A percentile compares a stretch with the other conserved stretches of the same genome.
Evolutionary conservation across 2,797 vertebrate species (phyloP).

Genomic region (Peromyscus nudipes): DNA sequence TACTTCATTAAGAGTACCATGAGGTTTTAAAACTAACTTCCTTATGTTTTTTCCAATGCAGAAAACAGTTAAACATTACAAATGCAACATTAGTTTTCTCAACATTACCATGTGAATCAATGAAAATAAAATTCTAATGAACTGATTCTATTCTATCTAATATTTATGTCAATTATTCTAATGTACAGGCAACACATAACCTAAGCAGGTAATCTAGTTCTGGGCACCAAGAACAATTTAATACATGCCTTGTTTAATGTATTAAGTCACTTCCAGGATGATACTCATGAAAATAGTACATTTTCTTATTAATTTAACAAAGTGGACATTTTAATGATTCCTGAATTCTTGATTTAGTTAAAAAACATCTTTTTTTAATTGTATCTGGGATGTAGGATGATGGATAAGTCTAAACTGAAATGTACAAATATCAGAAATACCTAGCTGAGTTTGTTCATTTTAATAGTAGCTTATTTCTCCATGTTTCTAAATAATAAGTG

Average conservation of each 20-base stretch:
- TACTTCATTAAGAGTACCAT: background rate
- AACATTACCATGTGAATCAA: constrained; percentile 46
- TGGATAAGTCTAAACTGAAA: background rate
- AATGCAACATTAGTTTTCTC: background rate
- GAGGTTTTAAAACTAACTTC: constrained; percentile 30
- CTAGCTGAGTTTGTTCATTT: background rate
- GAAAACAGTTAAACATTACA: constrained; percentile 37
- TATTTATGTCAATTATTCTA: constrained; percentile 56
- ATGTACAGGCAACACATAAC: background rate
- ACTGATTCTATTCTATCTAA: constrained; percentile 49
- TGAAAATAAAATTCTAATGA: constrained; percentile 50
- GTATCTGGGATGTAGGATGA: background rate
- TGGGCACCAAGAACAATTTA: background rate
- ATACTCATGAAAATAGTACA: background rate
- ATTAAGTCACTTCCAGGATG: constrained; percentile 35
- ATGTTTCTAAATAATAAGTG: background rate
- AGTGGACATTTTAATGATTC: background rate
- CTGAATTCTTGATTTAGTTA: background rate
- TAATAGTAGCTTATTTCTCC: background rate
- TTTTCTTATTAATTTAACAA: background rate
- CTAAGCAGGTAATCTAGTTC: constrained; percentile 18
- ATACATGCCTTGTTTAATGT: constrained; percentile 8
- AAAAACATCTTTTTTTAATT: background rate
- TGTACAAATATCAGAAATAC: background rate
- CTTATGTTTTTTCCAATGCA: background rate